A percentile compares a stretch with the other conserved stretches of the same genome.
Conservation (phyloP, 1,140 invertebrate species). For the Metopolophium dirhodum region DNA sequence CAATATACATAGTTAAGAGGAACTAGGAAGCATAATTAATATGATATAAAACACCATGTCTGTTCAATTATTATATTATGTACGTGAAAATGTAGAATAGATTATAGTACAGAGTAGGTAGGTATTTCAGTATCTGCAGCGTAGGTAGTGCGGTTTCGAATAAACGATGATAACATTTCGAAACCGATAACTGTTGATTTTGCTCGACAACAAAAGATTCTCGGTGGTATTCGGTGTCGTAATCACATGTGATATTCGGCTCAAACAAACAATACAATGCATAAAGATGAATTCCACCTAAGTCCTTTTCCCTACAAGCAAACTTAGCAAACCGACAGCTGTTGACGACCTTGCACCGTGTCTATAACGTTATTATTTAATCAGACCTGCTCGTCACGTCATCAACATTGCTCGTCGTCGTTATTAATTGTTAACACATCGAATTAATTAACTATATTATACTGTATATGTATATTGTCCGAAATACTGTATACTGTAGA, state of each 20-base stretch:
- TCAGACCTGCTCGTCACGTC: not conserved
- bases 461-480: not conserved
- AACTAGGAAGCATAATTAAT: not conserved
- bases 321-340: not conserved
- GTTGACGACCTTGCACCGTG: not conserved
- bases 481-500: not conserved
- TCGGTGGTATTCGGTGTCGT: not conserved
- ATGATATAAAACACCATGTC: not conserved
- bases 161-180: not conserved
- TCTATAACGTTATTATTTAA: not conserved
- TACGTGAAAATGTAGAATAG: not conserved
- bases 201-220: not conserved
- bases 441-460: not conserved
- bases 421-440: not conserved
- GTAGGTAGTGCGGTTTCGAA: not conserved
- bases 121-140: too few relatives aligned
- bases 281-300: constrained; percentile 2
- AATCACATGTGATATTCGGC: not conserved
- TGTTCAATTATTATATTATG: not conserved
- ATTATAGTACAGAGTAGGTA: not conserved
- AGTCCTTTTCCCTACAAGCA: not conserved
- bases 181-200: not conserved
- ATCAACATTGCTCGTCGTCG: not conserved
- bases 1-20: not conserved
- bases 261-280: not conserved